Conservation (phyloP, 2,113 vertebrate genomes). For the Platysternon megacephalum region DNA sequence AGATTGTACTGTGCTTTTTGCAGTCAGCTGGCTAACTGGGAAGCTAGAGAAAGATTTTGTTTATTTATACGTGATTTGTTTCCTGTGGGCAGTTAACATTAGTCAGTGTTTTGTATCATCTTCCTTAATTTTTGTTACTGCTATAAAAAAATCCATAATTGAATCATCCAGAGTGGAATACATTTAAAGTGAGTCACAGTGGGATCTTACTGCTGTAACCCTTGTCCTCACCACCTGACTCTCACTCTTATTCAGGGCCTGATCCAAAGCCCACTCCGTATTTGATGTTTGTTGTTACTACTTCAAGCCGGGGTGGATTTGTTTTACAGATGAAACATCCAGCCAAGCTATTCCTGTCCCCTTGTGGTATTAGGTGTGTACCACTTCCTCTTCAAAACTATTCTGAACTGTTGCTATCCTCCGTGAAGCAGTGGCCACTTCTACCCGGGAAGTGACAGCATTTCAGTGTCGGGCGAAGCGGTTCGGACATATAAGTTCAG, state of each 20-base stretch:
- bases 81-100: neutral
- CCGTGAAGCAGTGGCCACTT: neutral
- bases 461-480: rapidly evolving
- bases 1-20: neutral
- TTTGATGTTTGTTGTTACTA: no score
- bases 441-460: neutral
- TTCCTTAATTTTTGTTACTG: neutral
- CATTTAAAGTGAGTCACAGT: neutral
- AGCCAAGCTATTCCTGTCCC: neutral
- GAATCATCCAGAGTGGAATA: neutral
- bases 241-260: neutral
- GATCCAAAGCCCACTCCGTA: neutral
- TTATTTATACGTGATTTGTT: neutral
- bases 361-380: neutral
- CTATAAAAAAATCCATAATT: constrained; percentile 25
- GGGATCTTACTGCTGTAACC: rapidly evolving
- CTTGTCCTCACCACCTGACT: constrained; percentile 33
- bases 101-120: neutral
- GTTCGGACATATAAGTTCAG: rapidly evolving
- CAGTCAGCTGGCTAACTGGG: neutral
- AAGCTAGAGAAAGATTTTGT: neutral
- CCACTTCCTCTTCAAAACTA: neutral
- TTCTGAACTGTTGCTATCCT: neutral
- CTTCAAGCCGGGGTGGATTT: neutral
- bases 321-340: neutral